phyloP scores from a whole-genome alignment of 2,888 invertebrate genomes.

The Cancer borealis region DNA sequence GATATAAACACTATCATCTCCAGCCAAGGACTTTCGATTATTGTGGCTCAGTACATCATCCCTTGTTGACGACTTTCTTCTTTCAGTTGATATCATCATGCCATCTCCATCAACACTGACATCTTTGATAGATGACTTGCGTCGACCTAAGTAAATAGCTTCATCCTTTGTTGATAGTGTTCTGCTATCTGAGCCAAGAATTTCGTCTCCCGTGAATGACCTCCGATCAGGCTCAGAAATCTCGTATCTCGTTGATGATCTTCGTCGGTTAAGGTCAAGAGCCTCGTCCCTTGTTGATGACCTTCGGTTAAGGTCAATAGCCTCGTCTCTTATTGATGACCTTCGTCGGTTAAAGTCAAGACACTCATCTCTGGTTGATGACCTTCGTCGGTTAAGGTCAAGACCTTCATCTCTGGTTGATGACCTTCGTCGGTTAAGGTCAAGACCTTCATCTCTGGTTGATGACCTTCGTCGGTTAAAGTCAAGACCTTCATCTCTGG shows the following conservation, averaged over 20 bases:
- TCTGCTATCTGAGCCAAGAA: background rate
- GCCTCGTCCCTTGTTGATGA: slow-evolving; percentile 37
- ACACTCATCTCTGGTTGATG: slow-evolving; percentile 42
- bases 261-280: slow-evolving; percentile 1
- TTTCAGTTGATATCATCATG: background rate
- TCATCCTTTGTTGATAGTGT: background rate
- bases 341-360: slow-evolving; percentile 25
- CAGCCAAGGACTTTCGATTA: slow-evolving; percentile 40
- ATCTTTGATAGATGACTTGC: slow-evolving; percentile 13
- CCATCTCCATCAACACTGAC: background rate
- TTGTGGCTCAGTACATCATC: background rate
- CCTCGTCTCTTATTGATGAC: slow-evolving; percentile 42
- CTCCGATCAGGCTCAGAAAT: slow-evolving; percentile 34
- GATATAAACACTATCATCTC: slow-evolving; percentile 3
- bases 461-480: background rate
- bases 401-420: slow-evolving; percentile 37
- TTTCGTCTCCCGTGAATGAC: slow-evolving; percentile 46
- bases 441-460: background rate
- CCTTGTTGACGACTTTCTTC: slow-evolving; percentile 10
- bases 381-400: background rate
- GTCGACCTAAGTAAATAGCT: background rate
- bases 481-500: background rate
- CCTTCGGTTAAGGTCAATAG: background rate
- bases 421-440: background rate
- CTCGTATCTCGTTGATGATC: slow-evolving; percentile 38